Base-by-base conservation (phyloP, 2,113 vertebrate genomes). In the Vombatus ursinus region DNA sequence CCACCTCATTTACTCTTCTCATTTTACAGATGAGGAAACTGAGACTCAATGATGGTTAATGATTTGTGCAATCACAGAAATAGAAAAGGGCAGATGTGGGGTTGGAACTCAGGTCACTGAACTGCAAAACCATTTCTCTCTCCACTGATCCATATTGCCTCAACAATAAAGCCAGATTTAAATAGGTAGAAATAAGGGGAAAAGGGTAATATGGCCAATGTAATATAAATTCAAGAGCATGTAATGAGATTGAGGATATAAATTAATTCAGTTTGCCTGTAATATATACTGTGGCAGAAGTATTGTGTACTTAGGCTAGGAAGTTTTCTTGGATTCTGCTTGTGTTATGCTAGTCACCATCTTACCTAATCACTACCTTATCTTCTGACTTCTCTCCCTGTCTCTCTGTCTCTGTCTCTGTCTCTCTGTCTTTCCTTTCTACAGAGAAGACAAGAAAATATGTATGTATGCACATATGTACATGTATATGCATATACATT, bases 401-500 rank as follows among this genome's bases (percentile, higher is more conserved):
- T 68, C 31, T 68, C 28, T 31, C 57, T 28, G 2, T 54, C 57
- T 11, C 26, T 9, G 9, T 61, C 54, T 57, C 7, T 54, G 24
- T 26, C 54, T 61, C 10, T 31, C 28, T 61, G 0, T 14, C 0
- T 61, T 9, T 61, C 57, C 28, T 14, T 37, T 61, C 57, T 77
- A 54, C 68, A 31, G 51, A 23, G 48, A 90, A 97, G 92, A 50
- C 24, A 26, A 37, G 9, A 90, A 77, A 95, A 77, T 93, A 93
- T 52, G 50, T 52, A 90, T 91, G 94, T 89, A 94, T 93, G 50
- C 61, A 90, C 12, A 84, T 95, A 91, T 92, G 95, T 92, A 52
- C 47, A n/a, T 10, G 16, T 53, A 23, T 49, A 77, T 23, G 25
- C 61, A 91, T 93, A n/a, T 0, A n/a, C 23, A 0, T 61, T 3